phyloP scores from a whole-genome alignment of 2,797 vertebrate genomes.

The Buceros bicornis region DNA sequence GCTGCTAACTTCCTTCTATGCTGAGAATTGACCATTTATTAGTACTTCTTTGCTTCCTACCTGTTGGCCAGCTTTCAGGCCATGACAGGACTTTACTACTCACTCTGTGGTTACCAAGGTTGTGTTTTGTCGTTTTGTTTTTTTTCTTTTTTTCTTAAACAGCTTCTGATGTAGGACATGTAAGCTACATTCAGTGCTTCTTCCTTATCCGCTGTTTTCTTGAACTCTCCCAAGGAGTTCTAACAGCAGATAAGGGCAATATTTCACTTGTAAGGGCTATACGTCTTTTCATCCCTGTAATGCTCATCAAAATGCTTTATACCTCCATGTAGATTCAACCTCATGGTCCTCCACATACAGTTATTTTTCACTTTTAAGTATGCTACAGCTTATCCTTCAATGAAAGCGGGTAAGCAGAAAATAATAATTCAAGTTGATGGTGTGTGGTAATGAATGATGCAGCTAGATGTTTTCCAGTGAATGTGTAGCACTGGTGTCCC shows the following conservation, averaged over 20 bases:
- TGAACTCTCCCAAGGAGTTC: neutral
- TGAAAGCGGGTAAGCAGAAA: neutral
- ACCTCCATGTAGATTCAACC: constrained; percentile 3
- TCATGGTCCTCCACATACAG: neutral
- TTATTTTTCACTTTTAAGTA: constrained; percentile 25
- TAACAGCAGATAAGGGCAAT: neutral
- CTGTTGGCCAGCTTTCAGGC: constrained; percentile 23
- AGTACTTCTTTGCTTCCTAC: constrained; percentile 11
- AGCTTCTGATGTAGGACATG: neutral
- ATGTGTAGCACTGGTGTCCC: neutral
- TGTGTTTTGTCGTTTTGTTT: neutral
- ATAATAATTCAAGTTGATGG: neutral
- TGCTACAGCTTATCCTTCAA: neutral
- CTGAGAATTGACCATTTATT: neutral
- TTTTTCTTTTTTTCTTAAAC: neutral
- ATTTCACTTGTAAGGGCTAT: constrained; percentile 12
- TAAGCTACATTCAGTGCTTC: neutral
- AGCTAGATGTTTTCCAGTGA: neutral
- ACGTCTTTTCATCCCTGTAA: constrained; percentile 17
- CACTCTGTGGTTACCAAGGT: neutral
- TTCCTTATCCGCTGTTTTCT: neutral
- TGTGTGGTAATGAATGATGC: neutral
- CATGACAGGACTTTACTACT: neutral
- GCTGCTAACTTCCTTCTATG: neutral
- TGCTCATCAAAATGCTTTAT: constrained; percentile 41